phyloP scores from a whole-genome alignment of 2,888 invertebrate genomes.

The Nephrotoma guestfalica region DNA sequence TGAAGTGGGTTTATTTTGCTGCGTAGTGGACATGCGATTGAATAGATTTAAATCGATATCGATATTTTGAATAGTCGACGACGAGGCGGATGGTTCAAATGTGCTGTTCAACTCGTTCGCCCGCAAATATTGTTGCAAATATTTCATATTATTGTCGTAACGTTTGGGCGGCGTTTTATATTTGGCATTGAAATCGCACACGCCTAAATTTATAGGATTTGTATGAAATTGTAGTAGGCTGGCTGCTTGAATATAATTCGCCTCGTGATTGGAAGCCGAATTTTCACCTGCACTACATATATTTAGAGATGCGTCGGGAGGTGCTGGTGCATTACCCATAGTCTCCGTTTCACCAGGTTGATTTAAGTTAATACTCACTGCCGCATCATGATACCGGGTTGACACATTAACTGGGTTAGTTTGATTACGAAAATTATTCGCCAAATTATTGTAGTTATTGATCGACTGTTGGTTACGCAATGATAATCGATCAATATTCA shows the following conservation, averaged over 20 bases:
- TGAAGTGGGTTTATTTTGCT: slow-evolving; percentile 37
- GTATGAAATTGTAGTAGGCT: slow-evolving; percentile 3
- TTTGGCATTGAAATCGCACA: slow-evolving; percentile 9
- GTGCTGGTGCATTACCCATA: slow-evolving; percentile 13
- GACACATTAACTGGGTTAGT: neutral
- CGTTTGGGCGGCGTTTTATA: slow-evolving; percentile 9
- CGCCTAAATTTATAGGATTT: slow-evolving; percentile 10
- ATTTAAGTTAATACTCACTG: slow-evolving; percentile 10
- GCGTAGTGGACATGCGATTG: neutral
- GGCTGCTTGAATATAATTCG: neutral
- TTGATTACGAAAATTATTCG: slow-evolving; percentile 10
- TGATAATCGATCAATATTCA: slow-evolving; percentile 3
- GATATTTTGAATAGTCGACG: neutral
- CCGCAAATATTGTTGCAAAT: slow-evolving; percentile 3
- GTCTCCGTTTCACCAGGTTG: slow-evolving; percentile 14
- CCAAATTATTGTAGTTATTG: slow-evolving; percentile 18
- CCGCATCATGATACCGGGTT: neutral
- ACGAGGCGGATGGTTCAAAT: neutral
- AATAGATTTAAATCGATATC: slow-evolving; percentile 4
- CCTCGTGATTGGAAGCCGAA: neutral
- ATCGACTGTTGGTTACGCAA: slow-evolving; percentile 18
- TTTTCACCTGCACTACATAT: slow-evolving; percentile 8
- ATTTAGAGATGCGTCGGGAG: slow-evolving; percentile 10
- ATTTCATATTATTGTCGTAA: slow-evolving; percentile 4
- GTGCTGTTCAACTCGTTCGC: neutral